Evolutionary conservation across 2,888 invertebrate genomes (phyloP).

Genomic region (Cordilura impudica): DNA sequence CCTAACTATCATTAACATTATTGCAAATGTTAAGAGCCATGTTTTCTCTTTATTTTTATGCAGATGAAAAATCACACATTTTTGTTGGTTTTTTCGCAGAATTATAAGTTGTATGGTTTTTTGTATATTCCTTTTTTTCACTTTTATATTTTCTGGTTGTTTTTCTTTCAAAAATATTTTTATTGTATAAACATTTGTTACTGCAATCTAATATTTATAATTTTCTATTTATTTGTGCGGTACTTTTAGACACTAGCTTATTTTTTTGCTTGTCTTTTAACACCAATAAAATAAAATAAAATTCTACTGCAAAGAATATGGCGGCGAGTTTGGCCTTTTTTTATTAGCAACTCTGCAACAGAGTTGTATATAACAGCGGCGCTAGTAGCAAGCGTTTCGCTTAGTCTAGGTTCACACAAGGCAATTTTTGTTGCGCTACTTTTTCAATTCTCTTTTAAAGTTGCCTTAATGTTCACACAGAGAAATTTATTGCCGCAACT

Average conservation of each 20-base stretch:
- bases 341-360: too few relatives aligned
- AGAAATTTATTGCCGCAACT: too few relatives aligned
- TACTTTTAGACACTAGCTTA: constrained; percentile 18
- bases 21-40: constrained; percentile 38
- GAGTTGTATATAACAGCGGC: too few relatives aligned
- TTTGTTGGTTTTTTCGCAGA: constrained; percentile 40
- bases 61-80: constrained; percentile 16
- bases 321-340: constrained; percentile 65
- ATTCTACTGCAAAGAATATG: constrained; percentile 66
- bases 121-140: constrained; percentile 21
- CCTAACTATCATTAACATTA: constrained; percentile 46
- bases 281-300: constrained; percentile 59
- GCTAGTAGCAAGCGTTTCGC: too few relatives aligned
- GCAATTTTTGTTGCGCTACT: too few relatives aligned
- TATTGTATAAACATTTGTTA: constrained; percentile 30
- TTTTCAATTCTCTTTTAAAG: too few relatives aligned
- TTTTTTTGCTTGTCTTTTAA: constrained; percentile 31
- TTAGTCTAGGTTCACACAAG: too few relatives aligned
- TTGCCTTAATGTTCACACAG: too few relatives aligned
- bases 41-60: constrained; percentile 38
- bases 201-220: constrained; percentile 12
- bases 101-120: constrained; percentile 6
- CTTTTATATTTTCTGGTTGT: neutral
- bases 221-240: constrained; percentile 28
- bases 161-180: neutral